Evolutionary conservation across 1,140 invertebrate species (phyloP).

Genomic region (Ceratosolen solmsi): DNA sequence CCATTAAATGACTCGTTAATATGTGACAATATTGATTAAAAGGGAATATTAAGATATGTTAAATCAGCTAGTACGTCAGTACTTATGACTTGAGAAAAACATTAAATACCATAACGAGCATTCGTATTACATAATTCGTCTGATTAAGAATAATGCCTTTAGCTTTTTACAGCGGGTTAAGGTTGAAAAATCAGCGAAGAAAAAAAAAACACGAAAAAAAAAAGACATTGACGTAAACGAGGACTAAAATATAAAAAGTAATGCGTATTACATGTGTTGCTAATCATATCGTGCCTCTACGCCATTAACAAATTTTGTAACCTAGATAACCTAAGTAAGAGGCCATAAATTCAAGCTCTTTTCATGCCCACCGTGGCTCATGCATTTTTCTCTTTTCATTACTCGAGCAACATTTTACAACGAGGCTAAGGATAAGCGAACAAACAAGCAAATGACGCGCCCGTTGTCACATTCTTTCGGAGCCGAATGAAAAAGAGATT

Average conservation of each 20-base stretch:
- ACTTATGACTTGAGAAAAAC: too few relatives aligned
- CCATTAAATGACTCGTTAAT: neutral
- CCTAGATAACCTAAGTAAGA: constrained; percentile 25
- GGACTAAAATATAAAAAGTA: neutral
- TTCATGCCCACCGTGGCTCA: neutral
- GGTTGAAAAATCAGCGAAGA: neutral
- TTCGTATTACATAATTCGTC: too few relatives aligned
- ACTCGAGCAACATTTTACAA: neutral
- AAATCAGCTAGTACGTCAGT: too few relatives aligned
- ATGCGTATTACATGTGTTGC: constrained; percentile 28
- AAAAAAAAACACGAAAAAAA: constrained; percentile 2
- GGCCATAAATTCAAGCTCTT: constrained; percentile 27
- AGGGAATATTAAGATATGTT: neutral
- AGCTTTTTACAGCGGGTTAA: neutral
- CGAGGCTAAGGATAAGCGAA: neutral
- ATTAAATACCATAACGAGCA: too few relatives aligned
- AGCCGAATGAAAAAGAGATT: too few relatives aligned
- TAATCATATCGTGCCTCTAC: constrained; percentile 33
- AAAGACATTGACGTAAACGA: neutral
- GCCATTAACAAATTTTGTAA: constrained; percentile 44
- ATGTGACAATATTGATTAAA: neutral
- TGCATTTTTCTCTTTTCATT: constrained; percentile 1
- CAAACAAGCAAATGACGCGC: neutral
- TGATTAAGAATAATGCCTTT: too few relatives aligned
- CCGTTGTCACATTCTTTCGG: neutral